phyloP scores from a whole-genome alignment of 2,888 invertebrate genomes.

The Cistogaster globosa region DNA sequence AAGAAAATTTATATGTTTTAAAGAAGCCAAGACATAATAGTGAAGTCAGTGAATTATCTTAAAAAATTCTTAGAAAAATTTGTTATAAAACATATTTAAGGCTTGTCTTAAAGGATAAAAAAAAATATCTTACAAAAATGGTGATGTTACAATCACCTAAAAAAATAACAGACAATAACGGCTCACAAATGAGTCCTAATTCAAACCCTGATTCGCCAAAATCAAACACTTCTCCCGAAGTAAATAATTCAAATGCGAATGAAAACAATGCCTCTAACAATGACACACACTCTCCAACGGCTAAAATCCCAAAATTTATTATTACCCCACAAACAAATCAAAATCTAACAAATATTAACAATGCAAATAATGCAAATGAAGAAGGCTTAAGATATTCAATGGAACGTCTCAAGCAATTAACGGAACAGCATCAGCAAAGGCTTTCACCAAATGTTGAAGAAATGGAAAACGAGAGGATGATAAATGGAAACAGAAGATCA shows the following conservation, averaged over 20 bases:
- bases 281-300: slow-evolving; percentile 70
- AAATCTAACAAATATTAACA: slow-evolving; percentile 50
- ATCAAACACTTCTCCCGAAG: slow-evolving; percentile 80
- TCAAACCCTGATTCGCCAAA: slow-evolving; percentile 82
- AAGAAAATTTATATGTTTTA: not conserved
- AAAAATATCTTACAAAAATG: slow-evolving; percentile 75
- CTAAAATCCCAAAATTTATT: slow-evolving; percentile 79
- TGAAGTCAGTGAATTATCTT: not conserved
- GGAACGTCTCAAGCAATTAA: slow-evolving; percentile 82
- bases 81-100: no score
- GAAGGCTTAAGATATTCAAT: slow-evolving; percentile 80
- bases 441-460: slow-evolving; percentile 75
- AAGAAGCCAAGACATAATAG: not conserved
- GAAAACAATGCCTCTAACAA: slow-evolving; percentile 37
- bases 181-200: slow-evolving; percentile 81
- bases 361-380: slow-evolving; percentile 73
- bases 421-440: slow-evolving; percentile 81
- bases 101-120: not conserved
- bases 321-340: slow-evolving; percentile 73
- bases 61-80: not conserved
- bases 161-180: slow-evolving; percentile 75
- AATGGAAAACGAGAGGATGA: slow-evolving; percentile 51
- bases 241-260: slow-evolving; percentile 63
- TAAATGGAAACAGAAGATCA: slow-evolving; percentile 64
- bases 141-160: slow-evolving; percentile 83